Percentiles rank a stretch among this genome's conserved stretches.
Evolutionary conservation across 2,888 invertebrate species (phyloP).

Genomic region (Rhingia campestris): DNA sequence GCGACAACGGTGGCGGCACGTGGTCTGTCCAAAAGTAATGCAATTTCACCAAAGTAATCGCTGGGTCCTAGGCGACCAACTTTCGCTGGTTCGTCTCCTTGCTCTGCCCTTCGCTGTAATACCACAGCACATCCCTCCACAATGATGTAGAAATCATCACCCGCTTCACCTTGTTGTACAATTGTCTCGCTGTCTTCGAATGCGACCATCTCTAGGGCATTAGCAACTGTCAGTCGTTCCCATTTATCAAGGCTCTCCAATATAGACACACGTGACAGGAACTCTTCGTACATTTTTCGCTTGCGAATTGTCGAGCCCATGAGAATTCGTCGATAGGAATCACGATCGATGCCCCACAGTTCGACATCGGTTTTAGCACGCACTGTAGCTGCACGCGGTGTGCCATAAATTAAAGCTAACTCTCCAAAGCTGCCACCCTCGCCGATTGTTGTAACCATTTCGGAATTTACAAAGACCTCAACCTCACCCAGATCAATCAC

Average conservation of each 20-base stretch:
- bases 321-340: conserved; percentile 96
- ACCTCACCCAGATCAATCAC: conserved; percentile 99
- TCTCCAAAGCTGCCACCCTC: conserved; percentile 99
- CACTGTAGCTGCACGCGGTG: conserved; percentile 99
- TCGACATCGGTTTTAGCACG: conserved; percentile 97
- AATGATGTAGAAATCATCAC: conserved; percentile 99
- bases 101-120: conserved; percentile 90
- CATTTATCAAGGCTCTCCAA: conserved; percentile 98
- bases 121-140: conserved; percentile 95
- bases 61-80: conserved; percentile 98
- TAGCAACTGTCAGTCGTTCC: conserved; percentile 99
- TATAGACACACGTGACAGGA: conserved; percentile 97
- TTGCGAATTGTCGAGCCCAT: conserved; percentile 99
- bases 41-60: conserved; percentile 99
- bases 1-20: conserved; percentile 99
- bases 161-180: conserved; percentile 98
- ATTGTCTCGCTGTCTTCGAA: conserved; percentile 97
- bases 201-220: conserved; percentile 96
- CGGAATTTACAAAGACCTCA: conserved; percentile 95
- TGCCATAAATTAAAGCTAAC: conserved; percentile 98
- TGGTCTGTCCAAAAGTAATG: conserved; percentile 97
- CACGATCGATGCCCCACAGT: conserved; percentile 98
- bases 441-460: conserved; percentile 95
- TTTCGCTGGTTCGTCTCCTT: conserved; percentile 93
- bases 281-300: conserved; percentile 99